Base-by-base conservation (phyloP, 1,140 invertebrate species). In the Diplogasteroides magnus region DNA sequence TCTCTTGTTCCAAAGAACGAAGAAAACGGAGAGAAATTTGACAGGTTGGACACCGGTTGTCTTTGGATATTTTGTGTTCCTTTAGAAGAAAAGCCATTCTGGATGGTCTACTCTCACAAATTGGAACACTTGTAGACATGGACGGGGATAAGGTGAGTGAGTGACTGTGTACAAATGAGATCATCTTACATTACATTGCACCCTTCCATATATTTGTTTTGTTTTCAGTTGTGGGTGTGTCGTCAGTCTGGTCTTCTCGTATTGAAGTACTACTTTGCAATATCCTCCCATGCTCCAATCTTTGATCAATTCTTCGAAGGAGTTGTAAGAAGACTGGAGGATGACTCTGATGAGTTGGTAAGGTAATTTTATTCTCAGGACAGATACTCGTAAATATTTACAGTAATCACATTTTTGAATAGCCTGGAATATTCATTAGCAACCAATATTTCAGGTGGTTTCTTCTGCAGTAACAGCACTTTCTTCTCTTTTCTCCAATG, bases 241-340 rank as follows among this genome's bases (percentile, higher is more conserved):
- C 60, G 67, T 23, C 73, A 74, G 31, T 68, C 64, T 14, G 73
- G 63, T 27, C 73, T 74, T 31, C 70, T 74, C 0, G 65, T 74
- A 23, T 27, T 74, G 23, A 74, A 74, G 31, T 74, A 74, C 55
- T 74, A 66, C 60, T 74, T 74, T 59, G 68, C 73, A 0, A 68
- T 72, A 6, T 58, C 67, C 2, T 1, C 23, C 15, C 32, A 25
- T 27, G 15, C 29, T 1, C 31, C 28, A 6, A 19, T 2, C 23
- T 68, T 68, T 26, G 56, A 68, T 26, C 19, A 25, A 48, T 68
- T 58, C 26, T 68, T 68, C 58, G 26, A 68, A 2, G 27, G 60
- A 11, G 67, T 68, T 11, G 59, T 68, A n/a, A 11, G 48, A 31
- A 61, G 32, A 55, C 37, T 68, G n/a, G 55, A 58, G 28, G 67